Evolutionary conservation across 2,797 vertebrate species (phyloP).

Genomic region (Jordanella pulchra): DNA sequence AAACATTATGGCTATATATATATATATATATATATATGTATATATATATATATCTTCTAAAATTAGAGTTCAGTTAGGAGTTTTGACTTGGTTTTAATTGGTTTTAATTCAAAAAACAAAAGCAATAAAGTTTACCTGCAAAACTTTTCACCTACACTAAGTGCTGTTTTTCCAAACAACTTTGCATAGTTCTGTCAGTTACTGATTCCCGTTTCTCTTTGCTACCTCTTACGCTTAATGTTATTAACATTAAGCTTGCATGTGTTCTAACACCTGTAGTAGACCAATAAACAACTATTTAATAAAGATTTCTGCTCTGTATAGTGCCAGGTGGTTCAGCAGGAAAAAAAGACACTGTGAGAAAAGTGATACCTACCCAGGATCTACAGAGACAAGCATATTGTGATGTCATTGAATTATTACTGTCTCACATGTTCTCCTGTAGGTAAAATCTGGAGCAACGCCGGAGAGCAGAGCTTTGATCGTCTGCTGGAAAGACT

Average conservation of each 20-base stretch:
- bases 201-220: constrained; percentile 7
- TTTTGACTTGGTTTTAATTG: too few relatives aligned
- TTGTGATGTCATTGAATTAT: constrained; percentile 9
- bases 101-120: constrained; percentile 2
- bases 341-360: neutral
- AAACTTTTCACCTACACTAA: neutral
- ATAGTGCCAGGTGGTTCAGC: neutral
- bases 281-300: constrained; percentile 7
- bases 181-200: neutral
- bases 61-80: too few relatives aligned
- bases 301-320: constrained; percentile 3
- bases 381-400: neutral
- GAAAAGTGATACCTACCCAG: neutral
- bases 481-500: constrained; percentile 93
- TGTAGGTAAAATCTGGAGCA: constrained; percentile 95
- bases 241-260: constrained; percentile 1
- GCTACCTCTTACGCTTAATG: constrained; percentile 2
- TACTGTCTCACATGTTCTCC: constrained; percentile 27
- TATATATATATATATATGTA: neutral
- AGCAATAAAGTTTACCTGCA: neutral
- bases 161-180: constrained; percentile 7
- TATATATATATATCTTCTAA: too few relatives aligned
- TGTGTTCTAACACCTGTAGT: neutral
- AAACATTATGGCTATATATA: neutral
- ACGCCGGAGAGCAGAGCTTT: constrained; percentile 94